phyloP scores from a whole-genome alignment of 2,113 vertebrate genomes.

The Taxidea taxus region DNA sequence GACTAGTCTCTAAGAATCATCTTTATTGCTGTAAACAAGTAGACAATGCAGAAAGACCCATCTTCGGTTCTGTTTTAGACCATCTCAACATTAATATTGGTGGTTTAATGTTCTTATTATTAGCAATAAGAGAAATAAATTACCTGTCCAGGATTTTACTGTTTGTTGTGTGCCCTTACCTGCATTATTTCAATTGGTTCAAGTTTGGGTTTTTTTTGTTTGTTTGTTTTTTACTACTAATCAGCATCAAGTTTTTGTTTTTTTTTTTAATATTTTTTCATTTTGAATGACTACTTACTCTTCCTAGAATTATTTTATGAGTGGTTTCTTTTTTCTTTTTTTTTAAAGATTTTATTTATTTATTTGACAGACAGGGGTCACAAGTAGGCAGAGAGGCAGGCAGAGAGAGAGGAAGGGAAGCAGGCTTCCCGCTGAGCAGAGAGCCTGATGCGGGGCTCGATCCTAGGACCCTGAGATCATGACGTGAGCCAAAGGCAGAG shows the following conservation, averaged over 20 bases:
- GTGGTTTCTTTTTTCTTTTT: too few relatives aligned
- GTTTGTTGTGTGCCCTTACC: too few relatives aligned
- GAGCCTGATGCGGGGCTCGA: too few relatives aligned
- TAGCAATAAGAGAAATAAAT: background rate
- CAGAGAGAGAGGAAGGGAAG: too few relatives aligned
- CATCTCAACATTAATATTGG: background rate
- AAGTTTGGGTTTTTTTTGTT: too few relatives aligned
- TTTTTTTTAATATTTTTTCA: background rate
- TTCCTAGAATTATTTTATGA: background rate
- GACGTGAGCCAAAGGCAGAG: too few relatives aligned
- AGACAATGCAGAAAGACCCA: background rate
- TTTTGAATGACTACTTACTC: background rate
- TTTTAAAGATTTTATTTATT: too few relatives aligned
- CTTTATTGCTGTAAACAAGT: background rate
- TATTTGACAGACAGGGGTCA: too few relatives aligned
- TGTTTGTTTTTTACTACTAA: background rate
- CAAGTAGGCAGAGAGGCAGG: too few relatives aligned
- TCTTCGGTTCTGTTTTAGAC: background rate
- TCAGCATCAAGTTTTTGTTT: background rate
- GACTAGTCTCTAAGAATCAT: background rate
- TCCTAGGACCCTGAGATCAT: too few relatives aligned
- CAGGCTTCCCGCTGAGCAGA: too few relatives aligned
- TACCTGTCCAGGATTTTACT: background rate
- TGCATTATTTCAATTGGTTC: background rate
- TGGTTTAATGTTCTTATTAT: background rate